Conservation (phyloP, 2,888 invertebrate species). For the Physocephala rufipes region DNA sequence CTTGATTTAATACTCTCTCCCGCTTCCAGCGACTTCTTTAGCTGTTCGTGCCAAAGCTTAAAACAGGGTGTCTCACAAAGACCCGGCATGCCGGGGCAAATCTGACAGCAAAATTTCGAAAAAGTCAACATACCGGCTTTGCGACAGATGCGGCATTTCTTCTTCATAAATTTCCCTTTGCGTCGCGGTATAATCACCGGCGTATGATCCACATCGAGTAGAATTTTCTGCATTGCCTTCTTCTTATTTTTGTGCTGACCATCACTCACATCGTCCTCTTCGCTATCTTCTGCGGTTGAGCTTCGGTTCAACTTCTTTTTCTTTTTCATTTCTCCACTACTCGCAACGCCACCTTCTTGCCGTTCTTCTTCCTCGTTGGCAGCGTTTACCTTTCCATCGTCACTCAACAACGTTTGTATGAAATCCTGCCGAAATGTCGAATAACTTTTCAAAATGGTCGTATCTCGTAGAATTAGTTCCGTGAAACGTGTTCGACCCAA, state of each 20-base stretch:
- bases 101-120: slow-evolving; percentile 49
- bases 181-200: slow-evolving; percentile 34
- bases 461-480: slow-evolving; percentile 21
- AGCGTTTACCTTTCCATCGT: slow-evolving; percentile 14
- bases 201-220: slow-evolving; percentile 28
- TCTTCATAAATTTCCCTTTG: slow-evolving; percentile 47
- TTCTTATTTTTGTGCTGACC: background rate
- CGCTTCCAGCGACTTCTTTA: slow-evolving; percentile 33
- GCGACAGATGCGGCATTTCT: slow-evolving; percentile 51
- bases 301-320: no score
- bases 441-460: slow-evolving; percentile 44
- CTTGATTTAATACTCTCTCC: slow-evolving; percentile 27
- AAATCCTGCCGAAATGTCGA: slow-evolving; percentile 48
- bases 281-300: background rate
- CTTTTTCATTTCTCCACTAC: background rate
- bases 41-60: slow-evolving; percentile 51
- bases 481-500: slow-evolving; percentile 31
- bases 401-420: slow-evolving; percentile 47
- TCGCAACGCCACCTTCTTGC: no score
- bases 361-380: background rate
- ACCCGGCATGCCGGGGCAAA: slow-evolving; percentile 51
- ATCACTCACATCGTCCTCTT: slow-evolving; percentile 2
- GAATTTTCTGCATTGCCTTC: background rate
- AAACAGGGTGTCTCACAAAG: slow-evolving; percentile 53
- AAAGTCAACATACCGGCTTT: slow-evolving; percentile 52